Evolutionary conservation across 2,113 vertebrate species (phyloP).

Genomic region (Desmodus rotundus): DNA sequence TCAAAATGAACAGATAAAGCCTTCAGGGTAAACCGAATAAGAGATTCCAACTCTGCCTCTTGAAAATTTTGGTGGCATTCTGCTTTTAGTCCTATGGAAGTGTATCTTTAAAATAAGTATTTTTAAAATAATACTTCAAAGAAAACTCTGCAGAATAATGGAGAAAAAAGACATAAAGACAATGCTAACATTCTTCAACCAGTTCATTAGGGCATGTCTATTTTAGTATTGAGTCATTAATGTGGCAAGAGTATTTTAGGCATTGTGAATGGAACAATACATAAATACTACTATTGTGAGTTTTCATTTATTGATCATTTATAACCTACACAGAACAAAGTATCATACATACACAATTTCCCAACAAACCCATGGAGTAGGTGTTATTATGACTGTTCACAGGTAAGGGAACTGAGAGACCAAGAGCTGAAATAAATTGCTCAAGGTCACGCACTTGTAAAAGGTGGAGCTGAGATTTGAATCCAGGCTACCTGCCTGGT

Average conservation of each 20-base stretch:
- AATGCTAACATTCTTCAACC: not conserved
- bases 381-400: not conserved
- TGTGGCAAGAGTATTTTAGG: not conserved
- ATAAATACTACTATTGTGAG: not conserved
- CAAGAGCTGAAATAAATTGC: not conserved
- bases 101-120: not conserved
- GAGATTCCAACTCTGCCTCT: not conserved
- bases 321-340: not conserved
- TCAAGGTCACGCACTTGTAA: not conserved
- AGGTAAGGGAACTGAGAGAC: not conserved
- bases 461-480: not conserved
- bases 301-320: not conserved
- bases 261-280: not conserved
- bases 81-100: not conserved
- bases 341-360: not conserved
- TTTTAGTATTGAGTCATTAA: not conserved
- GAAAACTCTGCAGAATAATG: not conserved
- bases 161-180: not conserved
- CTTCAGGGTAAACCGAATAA: not conserved
- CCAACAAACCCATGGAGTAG: not conserved
- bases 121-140: not conserved
- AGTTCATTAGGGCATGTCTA: not conserved
- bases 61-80: not conserved
- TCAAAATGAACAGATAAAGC: not conserved
- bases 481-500: not conserved